A percentile compares a stretch with the other conserved stretches of the same genome.
These are phyloP conservation scores for Orthosia gothica DNA, from an alignment of 2,888 invertebrate species.

Conservation along the genomic window DNA sequence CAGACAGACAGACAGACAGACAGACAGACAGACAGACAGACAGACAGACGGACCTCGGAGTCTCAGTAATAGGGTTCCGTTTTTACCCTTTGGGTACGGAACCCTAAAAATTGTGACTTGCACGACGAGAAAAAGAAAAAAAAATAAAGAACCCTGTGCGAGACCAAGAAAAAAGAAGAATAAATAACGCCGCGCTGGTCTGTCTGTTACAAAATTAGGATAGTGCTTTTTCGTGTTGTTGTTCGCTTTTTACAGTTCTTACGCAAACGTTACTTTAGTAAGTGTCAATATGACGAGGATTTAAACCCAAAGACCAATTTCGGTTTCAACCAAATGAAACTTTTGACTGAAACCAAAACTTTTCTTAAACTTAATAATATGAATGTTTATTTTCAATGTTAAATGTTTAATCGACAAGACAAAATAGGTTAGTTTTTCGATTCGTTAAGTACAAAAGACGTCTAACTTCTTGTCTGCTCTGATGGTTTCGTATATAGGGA, in stretches of 20 bases:
- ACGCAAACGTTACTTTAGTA: background rate
- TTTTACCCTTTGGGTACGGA: no score
- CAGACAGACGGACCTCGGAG: no score
- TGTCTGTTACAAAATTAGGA: no score
- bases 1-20: no score
- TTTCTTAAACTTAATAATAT: background rate
- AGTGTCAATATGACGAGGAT: background rate
- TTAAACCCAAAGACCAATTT: slow-evolving; percentile 1
- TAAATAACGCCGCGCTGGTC: no score
- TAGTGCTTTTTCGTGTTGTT: background rate
- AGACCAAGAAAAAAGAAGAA: no score
- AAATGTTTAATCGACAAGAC: background rate
- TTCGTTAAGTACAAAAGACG: background rate
- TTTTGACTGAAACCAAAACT: background rate
- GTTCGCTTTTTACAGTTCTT: slow-evolving; percentile 1
- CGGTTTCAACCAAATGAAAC: background rate
- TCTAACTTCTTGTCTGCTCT: slow-evolving; percentile 10
- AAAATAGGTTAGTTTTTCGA: background rate
- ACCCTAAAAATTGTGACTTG: no score
- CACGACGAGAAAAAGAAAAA: no score
- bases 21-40: no score
- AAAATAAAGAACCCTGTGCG: no score
- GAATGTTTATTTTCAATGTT: background rate
- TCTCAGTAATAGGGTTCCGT: no score
- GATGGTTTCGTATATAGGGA: background rate